Base-by-base conservation (phyloP, 2,113 vertebrate species). In the Phyllopteryx taeniolatus region DNA sequence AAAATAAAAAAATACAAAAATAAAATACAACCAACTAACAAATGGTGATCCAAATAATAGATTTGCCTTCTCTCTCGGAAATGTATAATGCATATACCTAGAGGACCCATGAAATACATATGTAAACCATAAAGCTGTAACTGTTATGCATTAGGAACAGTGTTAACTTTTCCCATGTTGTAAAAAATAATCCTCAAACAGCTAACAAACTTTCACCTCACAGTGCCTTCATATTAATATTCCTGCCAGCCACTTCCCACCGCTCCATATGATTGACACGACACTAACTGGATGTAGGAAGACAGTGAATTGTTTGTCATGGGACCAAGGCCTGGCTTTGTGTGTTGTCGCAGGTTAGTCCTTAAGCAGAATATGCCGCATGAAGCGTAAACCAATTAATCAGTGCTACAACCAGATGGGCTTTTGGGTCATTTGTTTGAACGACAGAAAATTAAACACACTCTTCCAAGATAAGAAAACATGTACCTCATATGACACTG, bases 341-440 rank as follows among this genome's bases (percentile, higher is more conserved):
- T 84, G 77, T 74, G 79, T 81, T 63, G 79, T 75, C 71, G 71
- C 59, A 70, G 79, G 47, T 74, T 69, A 35, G 53, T 74, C 76
- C 31, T 61, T 3, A 73, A 43, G 72, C 68, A 72, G 49, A 82
- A 74, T 82, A 75, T 76, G 68, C 78, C 76, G 75, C 73, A 76
- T 82, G 72, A 82, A 85, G 80, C 76, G n/a, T 84, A 82, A 86
- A 78, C 78, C 70, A 82, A 78, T 81, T 85, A 81, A 85, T 86
- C 79, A 85, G 35, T 70, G 73, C 72, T 78, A 75, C 74, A 79
- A 74, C 72, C 56, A 31, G 44, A 65, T 61, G 68, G 43, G 51
- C 60, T 67, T 68, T 77, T 73, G 59, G 31, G 68, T 53, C 72
- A 47, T 68, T 72, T 67, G 67, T 80, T 46, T 69, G 65, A 81